Evolutionary conservation across 1,140 invertebrate genomes (phyloP), one percentile per base, ranked within the genome.

Genomic region (Wiebesia pumilae): DNA sequence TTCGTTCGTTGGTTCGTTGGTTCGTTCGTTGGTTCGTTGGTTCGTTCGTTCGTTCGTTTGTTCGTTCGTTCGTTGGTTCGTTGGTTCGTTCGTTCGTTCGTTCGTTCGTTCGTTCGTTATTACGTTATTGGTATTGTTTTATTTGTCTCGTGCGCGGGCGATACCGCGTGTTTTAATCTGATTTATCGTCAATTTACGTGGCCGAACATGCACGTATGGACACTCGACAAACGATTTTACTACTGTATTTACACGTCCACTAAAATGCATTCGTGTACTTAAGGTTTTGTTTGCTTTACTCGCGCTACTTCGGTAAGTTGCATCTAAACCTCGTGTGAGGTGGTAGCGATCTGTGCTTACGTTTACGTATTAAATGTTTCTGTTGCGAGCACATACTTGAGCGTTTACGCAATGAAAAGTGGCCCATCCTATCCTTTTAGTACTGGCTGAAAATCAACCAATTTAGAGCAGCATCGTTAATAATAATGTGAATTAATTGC

Each of bases 181-280:
- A 75, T 75, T 75, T 75, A 75, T 43, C 38, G 71, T 14, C 40
- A n/a, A 75, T 75, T 75, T 43, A 27, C n/a, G n/a, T 10, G 35
- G 19, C 38, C 24, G 21, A 75, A 43, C 71, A 75, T 43, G 33
- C 1, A n/a, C 38, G 10, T 75, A n/a, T n/a, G 40, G 38, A 38
- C 12, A 75, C 27, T 51, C 35, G 30, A 71, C n/a, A 62, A 69
- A 27, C 73, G 67, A 84, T 78, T 84, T 80, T 78, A 38, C 73
- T 21, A 54, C 62, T n/a, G 33, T 71, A 85, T 85, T 80, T 69
- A 85, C 83, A 51, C 67, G n/a, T 51, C n/a, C 40, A 35, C 33
- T 78, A 33, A 67, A 84, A 78, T 78, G 38, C n/a, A 67, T 78
- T 21, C 30, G 27, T 65, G 51, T 77, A 40, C 71, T 84, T 84